These are phyloP conservation scores for Scytalopus superciliaris DNA, from an alignment of 2,113 vertebrate genomes.

Conservation along the genomic window DNA sequence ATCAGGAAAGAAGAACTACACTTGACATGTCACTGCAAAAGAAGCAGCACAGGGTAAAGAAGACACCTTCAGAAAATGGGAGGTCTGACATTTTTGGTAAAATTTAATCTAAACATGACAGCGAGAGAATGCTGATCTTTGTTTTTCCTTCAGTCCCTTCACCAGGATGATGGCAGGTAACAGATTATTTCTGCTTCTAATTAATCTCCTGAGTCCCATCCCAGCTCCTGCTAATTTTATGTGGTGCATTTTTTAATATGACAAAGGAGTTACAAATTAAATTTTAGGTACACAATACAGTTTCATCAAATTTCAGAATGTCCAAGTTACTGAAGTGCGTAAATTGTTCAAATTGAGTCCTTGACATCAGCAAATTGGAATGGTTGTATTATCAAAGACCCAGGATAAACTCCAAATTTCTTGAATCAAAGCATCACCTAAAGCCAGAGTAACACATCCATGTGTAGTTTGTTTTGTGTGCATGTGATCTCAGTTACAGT, in stretches of 20 bases:
- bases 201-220: background rate
- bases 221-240: background rate
- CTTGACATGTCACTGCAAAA: background rate
- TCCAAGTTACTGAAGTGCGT: background rate
- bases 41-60: background rate
- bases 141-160: background rate
- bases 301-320: background rate
- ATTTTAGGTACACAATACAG: background rate
- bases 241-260: background rate
- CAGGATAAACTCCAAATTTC: background rate
- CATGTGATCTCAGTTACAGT: background rate
- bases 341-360: background rate
- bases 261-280: background rate
- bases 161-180: background rate
- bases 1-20: background rate
- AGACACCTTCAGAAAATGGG: background rate
- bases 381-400: background rate
- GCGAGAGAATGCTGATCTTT: background rate
- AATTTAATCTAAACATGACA: background rate
- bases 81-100: background rate
- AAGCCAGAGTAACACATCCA: accelerated
- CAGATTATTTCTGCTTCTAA: background rate
- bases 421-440: background rate
- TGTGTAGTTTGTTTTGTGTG: background rate
- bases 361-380: background rate